Percentiles rank a stretch among this genome's conserved stretches.
Evolutionary conservation across 2,888 invertebrate species (phyloP).

Genomic region (Acholoe squamosa): DNA sequence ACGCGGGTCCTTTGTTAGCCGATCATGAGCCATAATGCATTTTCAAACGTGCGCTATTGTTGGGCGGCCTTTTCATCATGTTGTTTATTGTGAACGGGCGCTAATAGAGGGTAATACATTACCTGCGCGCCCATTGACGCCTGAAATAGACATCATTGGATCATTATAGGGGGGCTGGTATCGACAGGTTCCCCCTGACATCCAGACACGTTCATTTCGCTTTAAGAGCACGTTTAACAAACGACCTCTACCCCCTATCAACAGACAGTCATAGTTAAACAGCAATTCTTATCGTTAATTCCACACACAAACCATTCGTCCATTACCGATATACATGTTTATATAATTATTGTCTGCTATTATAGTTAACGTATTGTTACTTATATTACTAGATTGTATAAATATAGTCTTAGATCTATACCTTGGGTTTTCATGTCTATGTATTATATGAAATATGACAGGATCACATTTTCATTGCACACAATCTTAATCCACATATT

Average conservation of each 20-base stretch:
- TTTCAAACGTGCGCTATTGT: conserved; percentile 55
- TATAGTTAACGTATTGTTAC: no score
- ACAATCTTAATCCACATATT: no score
- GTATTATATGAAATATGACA: no score
- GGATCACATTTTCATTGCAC: no score
- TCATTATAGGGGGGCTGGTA: conserved; percentile 44
- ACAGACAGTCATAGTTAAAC: background rate
- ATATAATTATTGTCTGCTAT: no score
- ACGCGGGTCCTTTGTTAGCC: conserved; percentile 29
- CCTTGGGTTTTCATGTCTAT: no score
- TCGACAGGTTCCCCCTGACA: conserved; percentile 26
- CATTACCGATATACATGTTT: background rate
- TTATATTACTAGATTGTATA: no score
- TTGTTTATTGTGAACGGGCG: conserved; percentile 36
- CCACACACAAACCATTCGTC: background rate
- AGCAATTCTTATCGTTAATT: background rate
- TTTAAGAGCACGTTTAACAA: conserved; percentile 26
- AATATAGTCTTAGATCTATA: no score
- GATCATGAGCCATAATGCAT: conserved; percentile 59
- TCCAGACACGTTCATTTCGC: background rate
- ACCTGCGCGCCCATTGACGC: conserved; percentile 46
- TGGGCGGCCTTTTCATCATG: conserved; percentile 53
- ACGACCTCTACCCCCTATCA: background rate
- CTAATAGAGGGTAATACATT: conserved; percentile 61
- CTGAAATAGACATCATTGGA: conserved; percentile 60